These are phyloP conservation scores for Argyra leucocephala DNA, from an alignment of 2,888 invertebrate species.

Conservation along the genomic window DNA sequence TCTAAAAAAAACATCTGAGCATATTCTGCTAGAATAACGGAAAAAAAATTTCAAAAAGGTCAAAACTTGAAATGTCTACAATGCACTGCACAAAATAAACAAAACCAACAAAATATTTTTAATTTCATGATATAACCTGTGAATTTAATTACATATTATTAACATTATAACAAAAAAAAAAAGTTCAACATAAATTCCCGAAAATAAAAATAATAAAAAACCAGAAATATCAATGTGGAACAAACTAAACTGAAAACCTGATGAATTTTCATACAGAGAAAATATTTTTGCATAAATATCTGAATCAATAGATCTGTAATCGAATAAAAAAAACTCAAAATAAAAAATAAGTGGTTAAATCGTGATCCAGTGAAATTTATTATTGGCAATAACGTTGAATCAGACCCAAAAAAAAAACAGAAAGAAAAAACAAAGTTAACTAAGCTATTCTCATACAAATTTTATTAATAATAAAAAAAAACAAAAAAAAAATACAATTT, in stretches of 20 bases:
- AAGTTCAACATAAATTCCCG: not conserved
- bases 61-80: no score
- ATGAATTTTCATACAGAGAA: not conserved
- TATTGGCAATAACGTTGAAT: not conserved
- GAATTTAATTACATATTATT: constrained; percentile 6
- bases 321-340: not conserved
- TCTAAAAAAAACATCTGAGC: no score
- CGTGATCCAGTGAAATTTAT: constrained; percentile 1
- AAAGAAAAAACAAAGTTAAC: no score
- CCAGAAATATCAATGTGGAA: not conserved
- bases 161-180: not conserved
- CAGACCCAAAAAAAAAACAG: no score
- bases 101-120: no score
- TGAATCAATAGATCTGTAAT: not conserved
- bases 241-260: not conserved
- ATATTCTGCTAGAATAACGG: no score
- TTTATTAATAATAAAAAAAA: not conserved
- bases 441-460: not conserved
- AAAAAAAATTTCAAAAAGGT: no score
- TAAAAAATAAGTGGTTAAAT: not conserved
- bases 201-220: not conserved
- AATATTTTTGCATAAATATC: not conserved
- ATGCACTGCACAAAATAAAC: no score
- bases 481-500: not conserved
- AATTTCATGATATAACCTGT: not conserved